Base-by-base conservation (phyloP, 2,888 invertebrate genomes). In the Amphiduros pacificus region DNA sequence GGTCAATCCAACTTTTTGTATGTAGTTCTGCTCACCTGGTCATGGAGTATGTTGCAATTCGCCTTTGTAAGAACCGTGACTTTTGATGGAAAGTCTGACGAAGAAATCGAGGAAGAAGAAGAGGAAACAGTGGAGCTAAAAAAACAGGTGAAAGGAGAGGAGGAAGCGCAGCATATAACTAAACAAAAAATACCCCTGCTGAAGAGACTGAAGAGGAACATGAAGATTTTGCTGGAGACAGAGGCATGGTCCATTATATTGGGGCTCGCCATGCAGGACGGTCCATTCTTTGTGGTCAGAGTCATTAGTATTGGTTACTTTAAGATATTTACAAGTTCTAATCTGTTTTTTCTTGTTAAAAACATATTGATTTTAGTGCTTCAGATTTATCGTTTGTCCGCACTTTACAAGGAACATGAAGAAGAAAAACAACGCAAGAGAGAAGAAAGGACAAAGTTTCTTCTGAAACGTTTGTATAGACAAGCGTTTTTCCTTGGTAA, bases 1-100 rank as follows among this genome's bases (percentile, higher is more conserved):
- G 24, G 14, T 2, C 31, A 22, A 3, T n/a, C 32, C 40, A 4
- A 11, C 26, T 32, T 58, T 22, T 84, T 68, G 11, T 6, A 52
- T 27, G n/a, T 5, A 24, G 1, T 52, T 9, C 20, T 58, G 2
- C 6, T 26, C 22, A 27, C 26, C 14, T 58, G 58, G 58, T 2
- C 51, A 1, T 58, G 51, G 51, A 40, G 40, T 27, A 49, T 58
- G 50, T 31, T 58, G n/a, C 58, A 58, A n/a, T 58, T 58, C 26
- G 31, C 51, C 1, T 58, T 58, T 26, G 52, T 52, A 2, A 24
- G 36, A 17, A 58, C 58, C 14, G 31, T 36, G 14, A 52, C 31
- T 2, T 22, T 31, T 5, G 20, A 20, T 14, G 17, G 27, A 3
- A 24, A 54, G 11, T 4, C 4, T 5, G 56, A 63, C 4, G 51